Evolutionary conservation across 2,113 vertebrate genomes (phyloP).

Genomic region (Cyprinus carpio): DNA sequence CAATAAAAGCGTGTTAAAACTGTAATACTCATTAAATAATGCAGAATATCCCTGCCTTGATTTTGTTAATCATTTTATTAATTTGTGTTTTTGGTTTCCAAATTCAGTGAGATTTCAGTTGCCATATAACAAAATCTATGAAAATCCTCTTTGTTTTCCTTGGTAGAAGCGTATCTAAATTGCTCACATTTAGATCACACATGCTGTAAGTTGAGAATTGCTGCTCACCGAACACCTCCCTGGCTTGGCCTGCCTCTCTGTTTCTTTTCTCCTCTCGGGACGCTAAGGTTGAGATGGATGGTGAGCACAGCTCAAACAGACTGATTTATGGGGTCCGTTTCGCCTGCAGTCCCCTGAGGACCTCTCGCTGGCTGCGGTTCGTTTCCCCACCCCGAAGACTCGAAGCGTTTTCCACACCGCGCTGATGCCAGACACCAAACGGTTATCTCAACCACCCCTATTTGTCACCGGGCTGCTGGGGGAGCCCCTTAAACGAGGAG

Average conservation of each 20-base stretch:
- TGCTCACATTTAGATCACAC: slow-evolving; percentile 70
- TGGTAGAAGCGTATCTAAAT: neutral
- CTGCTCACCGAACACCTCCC: slow-evolving; percentile 51
- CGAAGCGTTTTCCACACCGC: slow-evolving; percentile 73
- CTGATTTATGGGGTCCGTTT: slow-evolving; percentile 92
- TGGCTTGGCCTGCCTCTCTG: slow-evolving; percentile 57
- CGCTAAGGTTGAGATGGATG: slow-evolving; percentile 77
- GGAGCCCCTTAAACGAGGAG: slow-evolving; percentile 76
- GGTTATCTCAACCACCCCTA: slow-evolving; percentile 81
- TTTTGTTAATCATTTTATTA: neutral
- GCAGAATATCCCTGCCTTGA: neutral
- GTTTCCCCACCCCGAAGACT: slow-evolving; percentile 81
- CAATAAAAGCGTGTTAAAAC: neutral
- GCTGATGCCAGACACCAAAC: slow-evolving; percentile 84
- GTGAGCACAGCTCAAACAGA: slow-evolving; percentile 69
- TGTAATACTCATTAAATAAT: neutral
- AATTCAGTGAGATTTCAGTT: neutral
- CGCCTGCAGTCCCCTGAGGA: slow-evolving; percentile 80
- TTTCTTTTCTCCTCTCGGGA: slow-evolving; percentile 74
- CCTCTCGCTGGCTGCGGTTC: slow-evolving; percentile 79
- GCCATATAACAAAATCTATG: neutral
- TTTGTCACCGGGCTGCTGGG: slow-evolving; percentile 85
- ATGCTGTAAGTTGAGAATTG: slow-evolving; percentile 65
- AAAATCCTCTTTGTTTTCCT: neutral
- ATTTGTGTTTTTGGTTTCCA: neutral